These are phyloP conservation scores for Campaea margaritaria DNA, from an alignment of 2,888 invertebrate genomes.

Conservation along the genomic window DNA sequence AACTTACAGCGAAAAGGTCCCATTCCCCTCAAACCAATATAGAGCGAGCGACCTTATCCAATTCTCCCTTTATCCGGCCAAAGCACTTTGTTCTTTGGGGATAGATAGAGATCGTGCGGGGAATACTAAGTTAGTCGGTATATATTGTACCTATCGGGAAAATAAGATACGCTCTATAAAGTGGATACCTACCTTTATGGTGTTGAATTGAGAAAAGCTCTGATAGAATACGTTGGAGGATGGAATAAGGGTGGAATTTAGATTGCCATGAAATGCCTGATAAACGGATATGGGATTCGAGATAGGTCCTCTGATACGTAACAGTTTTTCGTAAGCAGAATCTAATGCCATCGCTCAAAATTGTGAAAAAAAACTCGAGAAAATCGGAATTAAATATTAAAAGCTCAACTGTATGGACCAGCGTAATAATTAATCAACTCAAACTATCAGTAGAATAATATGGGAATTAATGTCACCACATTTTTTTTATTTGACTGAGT, in stretches of 20 bases:
- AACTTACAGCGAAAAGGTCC: slow-evolving; percentile 57
- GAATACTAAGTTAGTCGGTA: slow-evolving; percentile 58
- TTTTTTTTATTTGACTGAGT: no score
- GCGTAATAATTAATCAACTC: no score
- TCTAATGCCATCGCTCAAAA: no score
- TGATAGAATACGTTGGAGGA: slow-evolving; percentile 19
- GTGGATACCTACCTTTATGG: slow-evolving; percentile 25
- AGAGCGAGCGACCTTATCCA: slow-evolving; percentile 56
- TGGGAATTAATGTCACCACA: no score
- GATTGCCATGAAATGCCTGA: no score
- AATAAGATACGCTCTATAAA: slow-evolving; percentile 37
- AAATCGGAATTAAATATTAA: no score
- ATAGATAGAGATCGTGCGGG: slow-evolving; percentile 57
- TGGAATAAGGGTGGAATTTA: background rate
- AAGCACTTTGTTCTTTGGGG: slow-evolving; percentile 72
- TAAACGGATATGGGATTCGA: no score
- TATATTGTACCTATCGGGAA: slow-evolving; percentile 35
- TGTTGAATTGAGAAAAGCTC: slow-evolving; percentile 27
- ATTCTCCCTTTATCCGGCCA: slow-evolving; percentile 60
- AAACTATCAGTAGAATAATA: no score
- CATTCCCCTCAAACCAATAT: slow-evolving; percentile 60
- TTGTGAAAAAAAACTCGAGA: no score
- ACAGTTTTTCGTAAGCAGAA: no score
- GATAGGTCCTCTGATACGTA: no score
- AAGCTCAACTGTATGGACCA: no score